Base-by-base conservation (phyloP, 2,113 vertebrate genomes). In the Chloroceryle aenea region DNA sequence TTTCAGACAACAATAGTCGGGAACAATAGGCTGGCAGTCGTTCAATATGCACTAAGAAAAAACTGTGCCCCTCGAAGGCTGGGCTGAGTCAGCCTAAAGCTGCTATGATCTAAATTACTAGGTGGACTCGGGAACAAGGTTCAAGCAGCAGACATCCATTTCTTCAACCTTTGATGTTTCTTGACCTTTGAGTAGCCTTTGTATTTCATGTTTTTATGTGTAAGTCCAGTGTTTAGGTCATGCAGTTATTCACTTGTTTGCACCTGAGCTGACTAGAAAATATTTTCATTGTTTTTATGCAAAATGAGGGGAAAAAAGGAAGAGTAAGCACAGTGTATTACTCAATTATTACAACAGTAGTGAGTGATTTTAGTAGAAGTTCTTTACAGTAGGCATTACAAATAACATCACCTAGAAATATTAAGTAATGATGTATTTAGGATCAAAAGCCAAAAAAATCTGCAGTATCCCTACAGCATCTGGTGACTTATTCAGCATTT, bases 11-110 rank as follows among this genome's bases (percentile, higher is more conserved):
- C 98, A 98, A 98, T 97, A 96, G 97, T 34, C 34, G 30, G 95
- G 95, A 98, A 98, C 98, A 98, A 98, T 98, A 89, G 96, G 74
- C 91, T 98, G 98, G 98, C 97, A 73, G 58, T 21, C 56, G 43
- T 95, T 97, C 98, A 98, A 87, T 7, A 21, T 52, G 75, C 6
- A 13, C 91, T 77, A 79, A 97, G 95, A 96, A 97, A 94, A 89
- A 94, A 77, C 55, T 14, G 42, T 82, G 84, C 73, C 92, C 58
- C 97, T 97, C 50, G 48, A 93, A 97, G 89, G 85, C 92, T 89
- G 47, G 87, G 92, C 94, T 97, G 97, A 98, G 95, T 98, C 97
- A 98, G 97, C 86, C 96, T 76, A 62, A 89, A 96, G 88, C 58
- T 78, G 67, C 95, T 92, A 68, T 89, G 89, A 96, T 93, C 93